Conservation (phyloP, 1,140 invertebrate genomes). For the Leptinotarsa defecta region DNA sequence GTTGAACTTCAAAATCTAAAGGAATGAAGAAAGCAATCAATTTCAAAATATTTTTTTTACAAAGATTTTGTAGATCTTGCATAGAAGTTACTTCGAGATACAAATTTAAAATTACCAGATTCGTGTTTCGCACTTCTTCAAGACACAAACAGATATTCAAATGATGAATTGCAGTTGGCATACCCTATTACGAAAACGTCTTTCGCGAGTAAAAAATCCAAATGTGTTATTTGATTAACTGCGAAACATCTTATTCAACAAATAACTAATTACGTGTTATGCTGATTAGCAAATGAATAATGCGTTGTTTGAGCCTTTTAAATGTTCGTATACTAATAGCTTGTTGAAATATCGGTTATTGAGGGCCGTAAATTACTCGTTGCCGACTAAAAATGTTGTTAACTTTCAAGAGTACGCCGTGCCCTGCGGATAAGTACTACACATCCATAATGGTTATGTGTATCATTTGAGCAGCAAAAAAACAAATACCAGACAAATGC, state of each 20-base stretch:
- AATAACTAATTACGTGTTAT: slow-evolving; percentile 42
- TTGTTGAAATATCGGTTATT: slow-evolving; percentile 44
- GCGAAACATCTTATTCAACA: slow-evolving; percentile 37
- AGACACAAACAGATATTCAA: not conserved
- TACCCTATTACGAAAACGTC: slow-evolving; percentile 25
- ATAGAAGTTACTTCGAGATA: no score
- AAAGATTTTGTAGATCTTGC: no score
- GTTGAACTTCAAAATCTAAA: no score
- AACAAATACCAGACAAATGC: not conserved
- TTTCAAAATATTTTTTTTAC: no score
- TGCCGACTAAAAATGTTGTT: slow-evolving; percentile 31
- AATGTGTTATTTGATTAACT: slow-evolving; percentile 35
- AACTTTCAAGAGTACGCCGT: slow-evolving; percentile 19
- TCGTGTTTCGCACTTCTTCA: not conserved
- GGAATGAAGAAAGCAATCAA: no score
- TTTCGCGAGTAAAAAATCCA: slow-evolving; percentile 16
- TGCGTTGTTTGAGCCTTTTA: slow-evolving; percentile 34
- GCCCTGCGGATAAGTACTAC: slow-evolving; percentile 2
- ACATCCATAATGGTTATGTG: slow-evolving; percentile 16
- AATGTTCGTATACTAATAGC: slow-evolving; percentile 39
- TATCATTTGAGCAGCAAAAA: slow-evolving; percentile 14
- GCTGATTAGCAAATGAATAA: slow-evolving; percentile 46
- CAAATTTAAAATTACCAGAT: not conserved
- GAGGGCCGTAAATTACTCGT: slow-evolving; percentile 37
- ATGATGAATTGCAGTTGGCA: slow-evolving; percentile 17